Evolutionary conservation across 2,888 invertebrate genomes (phyloP), one percentile per base, ranked within the genome.

Genomic region (Sicus ferrugineus): DNA sequence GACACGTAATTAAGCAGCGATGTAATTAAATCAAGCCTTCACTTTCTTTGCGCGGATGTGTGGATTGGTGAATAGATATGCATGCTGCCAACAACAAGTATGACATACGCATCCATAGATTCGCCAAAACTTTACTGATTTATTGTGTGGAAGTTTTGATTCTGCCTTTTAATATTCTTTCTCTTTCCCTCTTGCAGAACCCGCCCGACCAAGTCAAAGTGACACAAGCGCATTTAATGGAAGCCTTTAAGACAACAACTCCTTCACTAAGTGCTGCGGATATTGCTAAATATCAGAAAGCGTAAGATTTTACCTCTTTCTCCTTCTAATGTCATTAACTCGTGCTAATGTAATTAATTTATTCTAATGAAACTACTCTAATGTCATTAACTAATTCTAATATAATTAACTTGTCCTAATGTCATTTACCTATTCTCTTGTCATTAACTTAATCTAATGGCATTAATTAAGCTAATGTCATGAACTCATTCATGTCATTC

Each of bases 231-330:
- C 91, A 93, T 84, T 85, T 96, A 63, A 81, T 88, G 72, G 87
- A 88, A 68, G 92, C 94, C 0, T 84, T 93, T 62, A 84, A 83
- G 66, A 90, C 90, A 71, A 94, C 94, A 34, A 89, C 90, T 70
- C 95, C 96, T 0, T 95, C 95, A 1, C 88, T 96, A 3, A 90
- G 91, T 5, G 81, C 80, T 19, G 85, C 88, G 31, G 95, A 96
- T 80, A 88, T 89, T 73, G 75, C 84, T 19, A 93, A 91, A 84
- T 96, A 93, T 81, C 89, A 91, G 75, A 88, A 86, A 80, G 92
- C 94, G 94, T 95, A 84, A 90, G 92, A 77, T 34, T 19, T 46
- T 52, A 9, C 58, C 28, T 38, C 26, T 56, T 7, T 14, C 34
- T 58, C 28, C 14, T 48, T 21, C 19, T 54, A 23, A 54, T 54